Evolutionary conservation across 2,888 invertebrate genomes (phyloP).

Genomic region (Drosophila rellima): DNA sequence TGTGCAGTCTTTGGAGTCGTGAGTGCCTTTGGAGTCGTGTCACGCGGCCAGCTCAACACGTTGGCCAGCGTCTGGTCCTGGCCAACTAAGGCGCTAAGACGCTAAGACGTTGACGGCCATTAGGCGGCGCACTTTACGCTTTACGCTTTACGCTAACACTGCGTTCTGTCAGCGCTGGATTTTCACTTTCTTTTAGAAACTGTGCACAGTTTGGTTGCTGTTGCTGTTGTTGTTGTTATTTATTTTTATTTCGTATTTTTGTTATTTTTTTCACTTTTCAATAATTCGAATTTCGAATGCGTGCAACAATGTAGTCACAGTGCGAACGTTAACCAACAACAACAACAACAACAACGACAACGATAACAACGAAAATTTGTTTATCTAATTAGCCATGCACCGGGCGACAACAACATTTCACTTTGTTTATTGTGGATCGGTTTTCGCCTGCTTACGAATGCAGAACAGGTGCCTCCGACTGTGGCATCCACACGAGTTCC

Average conservation of each 20-base stretch:
- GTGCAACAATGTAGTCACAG: constrained; percentile 72
- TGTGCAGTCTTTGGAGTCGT: constrained; percentile 2
- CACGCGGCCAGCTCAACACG: constrained; percentile 35
- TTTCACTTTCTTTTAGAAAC: constrained; percentile 82
- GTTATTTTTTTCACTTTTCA: constrained; percentile 75
- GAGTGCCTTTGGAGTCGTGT: constrained; percentile 18
- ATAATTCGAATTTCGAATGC: constrained; percentile 75
- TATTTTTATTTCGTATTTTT: constrained; percentile 7
- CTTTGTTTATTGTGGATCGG: constrained; percentile 37
- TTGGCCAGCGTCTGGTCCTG: constrained; percentile 65
- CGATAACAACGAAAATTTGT: constrained; percentile 61
- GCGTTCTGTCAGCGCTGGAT: constrained; percentile 71
- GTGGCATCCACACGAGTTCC: constrained; percentile 25
- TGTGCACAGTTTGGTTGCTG: constrained; percentile 27
- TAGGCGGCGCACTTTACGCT: constrained; percentile 76
- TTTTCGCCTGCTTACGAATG: constrained; percentile 72
- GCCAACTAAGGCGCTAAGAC: constrained; percentile 69
- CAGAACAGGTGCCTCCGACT: constrained; percentile 33
- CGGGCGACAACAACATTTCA: constrained; percentile 66
- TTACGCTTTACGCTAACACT: constrained; percentile 23
- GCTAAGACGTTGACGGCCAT: constrained; percentile 55
- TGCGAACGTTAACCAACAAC: constrained; percentile 9
- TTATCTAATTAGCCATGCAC: constrained; percentile 78
- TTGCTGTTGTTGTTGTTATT: constrained; percentile 22
- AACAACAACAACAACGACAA: constrained; percentile 49